phyloP scores from a whole-genome alignment of 1,140 invertebrate species.

The Goniozus legneri region DNA sequence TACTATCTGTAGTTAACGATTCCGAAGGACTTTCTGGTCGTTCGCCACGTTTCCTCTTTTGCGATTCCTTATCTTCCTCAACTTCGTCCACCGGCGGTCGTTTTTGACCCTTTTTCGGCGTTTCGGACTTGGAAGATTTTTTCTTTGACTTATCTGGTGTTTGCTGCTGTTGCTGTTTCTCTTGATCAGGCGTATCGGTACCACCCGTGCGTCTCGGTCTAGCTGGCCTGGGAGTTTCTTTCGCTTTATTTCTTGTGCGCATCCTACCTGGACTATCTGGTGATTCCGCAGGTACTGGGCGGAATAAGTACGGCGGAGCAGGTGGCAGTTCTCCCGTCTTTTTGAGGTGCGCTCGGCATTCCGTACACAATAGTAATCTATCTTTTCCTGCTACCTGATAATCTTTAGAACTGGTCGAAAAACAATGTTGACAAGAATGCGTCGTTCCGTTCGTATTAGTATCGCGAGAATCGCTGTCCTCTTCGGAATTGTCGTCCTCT shows the following conservation, averaged over 20 bases:
- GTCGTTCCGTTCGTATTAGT: slow-evolving; percentile 55
- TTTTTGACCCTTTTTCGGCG: slow-evolving; percentile 71
- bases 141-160: slow-evolving; percentile 60
- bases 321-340: slow-evolving; percentile 78
- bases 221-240: slow-evolving; percentile 68
- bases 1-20: slow-evolving; percentile 77
- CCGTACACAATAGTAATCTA: slow-evolving; percentile 71
- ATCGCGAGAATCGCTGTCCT: slow-evolving; percentile 87
- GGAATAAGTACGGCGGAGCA: slow-evolving; percentile 66
- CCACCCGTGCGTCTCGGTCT: slow-evolving; percentile 62
- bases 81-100: slow-evolving; percentile 63
- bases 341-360: slow-evolving; percentile 79
- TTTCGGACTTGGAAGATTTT: slow-evolving; percentile 63
- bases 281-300: slow-evolving; percentile 69
- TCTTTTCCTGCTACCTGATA: slow-evolving; percentile 66
- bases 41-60: slow-evolving; percentile 66
- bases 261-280: slow-evolving; percentile 82
- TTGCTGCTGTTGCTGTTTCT: slow-evolving; percentile 52
- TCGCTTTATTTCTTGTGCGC: slow-evolving; percentile 82
- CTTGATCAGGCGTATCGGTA: slow-evolving; percentile 70
- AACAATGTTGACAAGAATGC: slow-evolving; percentile 56
- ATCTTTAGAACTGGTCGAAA: slow-evolving; percentile 61
- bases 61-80: slow-evolving; percentile 65
- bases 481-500: slow-evolving; percentile 91
- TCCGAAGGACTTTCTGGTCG: slow-evolving; percentile 71